Evolutionary conservation across 2,888 invertebrate genomes (phyloP).

Genomic region (Sepiola atlantica): DNA sequence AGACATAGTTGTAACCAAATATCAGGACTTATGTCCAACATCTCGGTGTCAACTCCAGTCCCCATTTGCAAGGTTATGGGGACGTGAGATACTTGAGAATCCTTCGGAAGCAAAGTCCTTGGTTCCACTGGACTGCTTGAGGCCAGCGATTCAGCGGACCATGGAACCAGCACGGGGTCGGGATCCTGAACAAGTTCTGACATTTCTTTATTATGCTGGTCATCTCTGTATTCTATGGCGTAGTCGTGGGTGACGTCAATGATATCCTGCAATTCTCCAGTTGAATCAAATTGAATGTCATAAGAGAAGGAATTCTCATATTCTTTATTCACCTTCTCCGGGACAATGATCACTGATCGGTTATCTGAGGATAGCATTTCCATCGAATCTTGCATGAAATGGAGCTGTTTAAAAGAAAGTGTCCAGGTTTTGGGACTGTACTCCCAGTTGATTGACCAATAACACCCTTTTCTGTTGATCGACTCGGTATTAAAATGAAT

Average conservation of each 20-base stretch:
- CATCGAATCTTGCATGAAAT: slow-evolving; percentile 39
- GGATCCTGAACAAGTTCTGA: slow-evolving; percentile 55
- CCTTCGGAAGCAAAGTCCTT: slow-evolving; percentile 23
- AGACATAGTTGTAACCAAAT: slow-evolving; percentile 33
- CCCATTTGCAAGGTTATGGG: slow-evolving; percentile 36
- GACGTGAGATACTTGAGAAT: slow-evolving; percentile 38
- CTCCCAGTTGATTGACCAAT: slow-evolving; percentile 64
- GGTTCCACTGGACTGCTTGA: not conserved
- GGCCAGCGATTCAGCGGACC: slow-evolving; percentile 51
- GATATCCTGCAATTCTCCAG: slow-evolving; percentile 50
- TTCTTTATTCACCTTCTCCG: slow-evolving; percentile 50
- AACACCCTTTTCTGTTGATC: slow-evolving; percentile 66
- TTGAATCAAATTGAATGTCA: not conserved
- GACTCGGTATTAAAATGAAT: slow-evolving; percentile 59
- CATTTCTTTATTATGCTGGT: slow-evolving; percentile 44
- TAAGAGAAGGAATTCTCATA: not conserved
- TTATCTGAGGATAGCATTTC: slow-evolving; percentile 37
- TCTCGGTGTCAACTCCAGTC: slow-evolving; percentile 6
- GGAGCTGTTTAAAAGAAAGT: slow-evolving; percentile 50
- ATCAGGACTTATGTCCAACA: slow-evolving; percentile 37
- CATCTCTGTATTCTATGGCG: slow-evolving; percentile 48
- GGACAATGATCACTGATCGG: slow-evolving; percentile 49
- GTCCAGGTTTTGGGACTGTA: slow-evolving; percentile 62
- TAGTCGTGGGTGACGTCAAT: slow-evolving; percentile 52
- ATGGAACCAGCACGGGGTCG: slow-evolving; percentile 58